These are phyloP conservation scores for Calidris pygmaea DNA, from an alignment of 2,113 vertebrate genomes.

Conservation along the genomic window DNA sequence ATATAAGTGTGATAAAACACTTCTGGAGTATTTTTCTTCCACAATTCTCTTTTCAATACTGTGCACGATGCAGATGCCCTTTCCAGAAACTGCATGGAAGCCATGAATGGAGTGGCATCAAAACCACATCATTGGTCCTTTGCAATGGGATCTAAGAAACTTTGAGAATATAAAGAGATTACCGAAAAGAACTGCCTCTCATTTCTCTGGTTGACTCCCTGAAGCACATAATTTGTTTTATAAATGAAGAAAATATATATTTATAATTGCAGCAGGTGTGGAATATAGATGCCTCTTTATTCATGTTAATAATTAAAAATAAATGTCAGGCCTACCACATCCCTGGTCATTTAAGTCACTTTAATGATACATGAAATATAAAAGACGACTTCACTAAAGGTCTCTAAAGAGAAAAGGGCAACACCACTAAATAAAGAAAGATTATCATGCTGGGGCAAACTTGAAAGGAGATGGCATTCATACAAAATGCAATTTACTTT, in stretches of 20 bases:
- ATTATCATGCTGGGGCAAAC: conserved; percentile 39
- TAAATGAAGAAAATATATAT: conserved; percentile 46
- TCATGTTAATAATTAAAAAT: conserved; percentile 75
- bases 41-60: not conserved
- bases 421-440: conserved; percentile 64
- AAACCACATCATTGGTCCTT: not conserved
- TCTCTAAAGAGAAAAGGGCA: conserved; percentile 73
- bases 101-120: not conserved
- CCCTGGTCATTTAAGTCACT: conserved; percentile 61
- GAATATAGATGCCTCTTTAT: conserved; percentile 52
- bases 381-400: conserved; percentile 58
- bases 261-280: conserved; percentile 34
- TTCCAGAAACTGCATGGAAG: not conserved
- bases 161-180: not conserved
- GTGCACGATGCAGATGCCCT: not conserved
- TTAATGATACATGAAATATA: conserved; percentile 67
- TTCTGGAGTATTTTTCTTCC: not conserved
- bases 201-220: not conserved
- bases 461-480: conserved; percentile 67
- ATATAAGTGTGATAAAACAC: not conserved
- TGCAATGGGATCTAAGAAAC: not conserved
- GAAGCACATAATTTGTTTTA: conserved; percentile 3
- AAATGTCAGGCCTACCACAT: conserved; percentile 52
- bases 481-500: conserved; percentile 69
- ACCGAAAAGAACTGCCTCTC: not conserved